phyloP scores from a whole-genome alignment of 1,140 invertebrate species.

The Eumeta japonica region DNA sequence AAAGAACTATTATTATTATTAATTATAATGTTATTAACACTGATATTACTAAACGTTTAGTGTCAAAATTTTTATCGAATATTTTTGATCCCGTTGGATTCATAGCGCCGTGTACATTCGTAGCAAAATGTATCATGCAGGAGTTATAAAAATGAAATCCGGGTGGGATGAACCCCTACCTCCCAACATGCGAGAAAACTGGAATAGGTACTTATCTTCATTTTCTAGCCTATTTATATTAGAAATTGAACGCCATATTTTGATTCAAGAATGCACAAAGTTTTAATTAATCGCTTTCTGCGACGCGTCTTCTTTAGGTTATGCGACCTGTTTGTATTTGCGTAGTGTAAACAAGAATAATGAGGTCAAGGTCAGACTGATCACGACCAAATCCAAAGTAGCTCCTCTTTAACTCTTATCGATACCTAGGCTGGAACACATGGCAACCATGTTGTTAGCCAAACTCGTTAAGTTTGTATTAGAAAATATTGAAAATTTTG shows the following conservation, averaged over 20 bases:
- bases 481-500: background rate
- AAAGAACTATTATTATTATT: conserved; percentile 2
- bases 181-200: conserved; percentile 1
- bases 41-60: background rate
- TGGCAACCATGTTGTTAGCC: background rate
- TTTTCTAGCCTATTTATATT: conserved; percentile 3
- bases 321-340: conserved; percentile 9
- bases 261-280: conserved; percentile 1
- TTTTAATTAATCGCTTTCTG: background rate
- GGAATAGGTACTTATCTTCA: background rate
- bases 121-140: conserved; percentile 11
- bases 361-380: background rate
- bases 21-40: conserved; percentile 8
- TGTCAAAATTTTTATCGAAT: conserved; percentile 3
- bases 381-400: conserved; percentile 7
- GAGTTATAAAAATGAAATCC: conserved; percentile 12
- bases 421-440: conserved; percentile 3
- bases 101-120: conserved; percentile 2
- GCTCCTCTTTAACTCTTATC: conserved; percentile 2
- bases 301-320: conserved; percentile 19
- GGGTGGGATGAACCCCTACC: conserved; percentile 10
- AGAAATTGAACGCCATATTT: conserved; percentile 7
- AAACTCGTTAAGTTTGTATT: conserved; percentile 3
- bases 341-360: background rate
- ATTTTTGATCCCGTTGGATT: conserved; percentile 9